Conservation (phyloP, 35 echinoderm and acorn worm species). For the Amphiura filiformis region DNA sequence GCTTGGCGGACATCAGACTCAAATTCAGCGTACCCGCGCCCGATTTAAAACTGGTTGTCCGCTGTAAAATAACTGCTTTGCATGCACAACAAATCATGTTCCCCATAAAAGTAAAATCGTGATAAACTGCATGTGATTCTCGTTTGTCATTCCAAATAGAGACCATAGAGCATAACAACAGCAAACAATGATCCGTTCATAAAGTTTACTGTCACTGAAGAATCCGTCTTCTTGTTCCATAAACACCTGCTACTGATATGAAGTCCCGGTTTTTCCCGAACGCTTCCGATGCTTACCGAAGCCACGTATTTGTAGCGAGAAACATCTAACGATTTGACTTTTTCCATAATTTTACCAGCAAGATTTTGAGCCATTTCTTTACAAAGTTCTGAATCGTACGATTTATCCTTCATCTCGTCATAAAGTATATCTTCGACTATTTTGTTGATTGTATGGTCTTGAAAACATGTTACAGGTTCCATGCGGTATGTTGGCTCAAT, state of each 20-base stretch:
- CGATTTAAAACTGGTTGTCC: no score
- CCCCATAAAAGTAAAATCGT: no score
- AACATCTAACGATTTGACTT: conserved; percentile 45
- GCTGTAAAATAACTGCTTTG: no score
- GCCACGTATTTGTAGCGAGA: conserved; percentile 77
- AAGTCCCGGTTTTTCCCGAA: conserved; percentile 58
- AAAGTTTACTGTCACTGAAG: conserved; percentile 56
- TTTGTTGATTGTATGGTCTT: conserved; percentile 36
- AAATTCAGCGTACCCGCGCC: no score
- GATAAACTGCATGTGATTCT: background rate
- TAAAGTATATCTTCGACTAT: conserved; percentile 36
- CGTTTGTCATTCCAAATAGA: conserved; percentile 68
- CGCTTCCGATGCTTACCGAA: conserved; percentile 78
- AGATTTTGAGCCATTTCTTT: conserved; percentile 58
- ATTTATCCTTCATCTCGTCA: conserved; percentile 14
- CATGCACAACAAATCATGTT: no score
- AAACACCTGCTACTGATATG: conserved; percentile 81
- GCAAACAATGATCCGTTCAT: conserved; percentile 73
- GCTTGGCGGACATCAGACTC: no score
- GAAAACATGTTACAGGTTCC: background rate
- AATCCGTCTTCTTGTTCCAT: conserved; percentile 73
- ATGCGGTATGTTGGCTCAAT: background rate
- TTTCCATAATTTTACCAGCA: conserved; percentile 54
- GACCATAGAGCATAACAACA: conserved; percentile 76
- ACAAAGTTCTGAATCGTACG: conserved; percentile 63